Conservation (phyloP, 2,113 vertebrate species). For the Charina bottae region DNA sequence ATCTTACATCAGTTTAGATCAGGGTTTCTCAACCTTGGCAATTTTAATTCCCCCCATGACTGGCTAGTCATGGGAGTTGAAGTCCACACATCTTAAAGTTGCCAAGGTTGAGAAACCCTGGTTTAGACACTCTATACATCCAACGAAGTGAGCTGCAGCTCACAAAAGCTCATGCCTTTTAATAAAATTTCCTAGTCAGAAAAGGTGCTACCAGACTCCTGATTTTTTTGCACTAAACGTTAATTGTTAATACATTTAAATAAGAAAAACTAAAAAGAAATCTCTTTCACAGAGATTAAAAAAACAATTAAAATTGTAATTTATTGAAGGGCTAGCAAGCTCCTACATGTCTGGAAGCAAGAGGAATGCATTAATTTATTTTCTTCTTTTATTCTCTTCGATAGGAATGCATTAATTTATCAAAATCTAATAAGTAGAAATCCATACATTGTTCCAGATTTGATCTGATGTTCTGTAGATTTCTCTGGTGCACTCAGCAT, state of each 20-base stretch:
- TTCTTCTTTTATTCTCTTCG: too few relatives aligned
- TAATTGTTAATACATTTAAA: background rate
- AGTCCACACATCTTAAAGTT: too few relatives aligned
- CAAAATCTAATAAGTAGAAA: conserved; percentile 3
- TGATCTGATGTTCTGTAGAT: background rate
- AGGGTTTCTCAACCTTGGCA: too few relatives aligned
- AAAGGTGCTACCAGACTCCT: background rate
- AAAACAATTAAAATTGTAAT: background rate
- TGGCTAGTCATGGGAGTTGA: too few relatives aligned
- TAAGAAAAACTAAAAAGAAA: background rate
- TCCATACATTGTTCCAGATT: background rate
- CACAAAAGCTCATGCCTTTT: background rate
- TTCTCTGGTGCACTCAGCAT: background rate
- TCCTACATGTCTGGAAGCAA: background rate
- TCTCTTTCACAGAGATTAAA: background rate
- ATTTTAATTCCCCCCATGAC: too few relatives aligned
- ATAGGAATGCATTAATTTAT: conserved; percentile 6
- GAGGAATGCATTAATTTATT: conserved; percentile 7
- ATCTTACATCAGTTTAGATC: too few relatives aligned
- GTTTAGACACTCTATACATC: too few relatives aligned
- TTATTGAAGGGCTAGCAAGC: background rate
- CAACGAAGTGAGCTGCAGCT: background rate
- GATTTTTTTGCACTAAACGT: background rate
- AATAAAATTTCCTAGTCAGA: background rate
- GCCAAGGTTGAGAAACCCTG: too few relatives aligned